Base-by-base conservation (phyloP, 2,888 invertebrate genomes). In the Nebria salina region DNA sequence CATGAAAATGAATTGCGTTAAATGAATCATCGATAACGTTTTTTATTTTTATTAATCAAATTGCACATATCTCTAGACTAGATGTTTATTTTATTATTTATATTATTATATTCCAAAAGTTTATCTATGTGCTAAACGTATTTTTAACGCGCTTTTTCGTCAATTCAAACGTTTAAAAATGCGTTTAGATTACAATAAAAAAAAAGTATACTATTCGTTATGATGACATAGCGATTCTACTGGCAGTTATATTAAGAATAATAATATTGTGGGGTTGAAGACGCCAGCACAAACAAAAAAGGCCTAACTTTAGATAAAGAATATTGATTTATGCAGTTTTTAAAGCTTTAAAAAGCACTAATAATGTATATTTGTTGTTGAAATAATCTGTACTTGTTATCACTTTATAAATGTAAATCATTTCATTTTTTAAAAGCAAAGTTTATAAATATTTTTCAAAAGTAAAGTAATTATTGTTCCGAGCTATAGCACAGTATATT, bases 351-450 rank as follows among this genome's bases (percentile, higher is more conserved):
- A 11, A 25, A 68, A 11, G 13, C 11, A 68, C 8, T 68, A 68
- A 68, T 68, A 68, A 54, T 68, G 26, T 68, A 68, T 68, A 68
- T 68, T 68, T 13, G 68, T 68, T 68, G 68, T 68, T 68, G 15
- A 68, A 68, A 68, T 25, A 65, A 65, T 65, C 13, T 65, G 26
- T 68, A 68, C 68, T 68, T 68, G 68, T 68, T 68, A 26, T 68
- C 68, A 68, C 68, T 68, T 25, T 25, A 68, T 68, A 68, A 68
- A 68, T 68, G 68, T 68, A 68, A 54, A 54, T 13, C 54, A 54
- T 54, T 34, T 34, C 34, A 34, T 34, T 34, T 34, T 34, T 34
- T 34, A 34, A 34, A 20, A 54, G 54, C 11, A 54, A 54, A 11
- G 54, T 54, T 54, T 54, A 54, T 54, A 54, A 54, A 54, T 54